Evolutionary conservation across 2,888 invertebrate genomes (phyloP).

Genomic region (Operophtera brumata): DNA sequence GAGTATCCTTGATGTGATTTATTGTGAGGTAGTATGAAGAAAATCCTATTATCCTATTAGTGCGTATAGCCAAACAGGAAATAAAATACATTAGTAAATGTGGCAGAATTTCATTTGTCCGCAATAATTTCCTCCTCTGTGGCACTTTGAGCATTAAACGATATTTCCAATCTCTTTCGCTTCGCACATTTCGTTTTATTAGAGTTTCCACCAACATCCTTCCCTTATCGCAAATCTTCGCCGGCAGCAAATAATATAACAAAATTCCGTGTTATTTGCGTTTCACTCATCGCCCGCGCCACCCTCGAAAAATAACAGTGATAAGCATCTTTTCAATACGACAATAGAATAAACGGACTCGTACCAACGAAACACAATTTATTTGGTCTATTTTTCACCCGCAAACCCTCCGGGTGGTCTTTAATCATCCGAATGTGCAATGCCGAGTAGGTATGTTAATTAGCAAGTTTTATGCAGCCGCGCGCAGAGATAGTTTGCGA

Average conservation of each 20-base stretch:
- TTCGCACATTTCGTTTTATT: constrained; percentile 56
- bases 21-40: no score
- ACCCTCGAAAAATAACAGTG: constrained; percentile 44
- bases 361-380: constrained; percentile 40
- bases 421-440: constrained; percentile 47
- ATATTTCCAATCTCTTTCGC: constrained; percentile 59
- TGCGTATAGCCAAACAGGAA: no score
- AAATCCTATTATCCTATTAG: no score
- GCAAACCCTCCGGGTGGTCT: constrained; percentile 35
- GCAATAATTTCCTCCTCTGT: constrained; percentile 26
- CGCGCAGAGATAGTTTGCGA: constrained; percentile 43
- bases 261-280: constrained; percentile 65
- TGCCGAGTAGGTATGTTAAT: constrained; percentile 49
- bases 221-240: constrained; percentile 57
- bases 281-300: constrained; percentile 43
- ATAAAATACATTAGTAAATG: no score
- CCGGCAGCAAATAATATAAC: constrained; percentile 66
- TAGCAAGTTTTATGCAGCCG: constrained; percentile 52
- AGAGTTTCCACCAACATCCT: constrained; percentile 56
- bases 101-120: not conserved
- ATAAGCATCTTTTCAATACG: constrained; percentile 53
- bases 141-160: constrained; percentile 40
- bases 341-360: constrained; percentile 43
- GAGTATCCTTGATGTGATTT: no score
- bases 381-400: constrained; percentile 35